Evolutionary conservation across 2,113 vertebrate genomes (phyloP), one percentile per base, ranked within the genome.

Genomic region (Crotalus horridus): DNA sequence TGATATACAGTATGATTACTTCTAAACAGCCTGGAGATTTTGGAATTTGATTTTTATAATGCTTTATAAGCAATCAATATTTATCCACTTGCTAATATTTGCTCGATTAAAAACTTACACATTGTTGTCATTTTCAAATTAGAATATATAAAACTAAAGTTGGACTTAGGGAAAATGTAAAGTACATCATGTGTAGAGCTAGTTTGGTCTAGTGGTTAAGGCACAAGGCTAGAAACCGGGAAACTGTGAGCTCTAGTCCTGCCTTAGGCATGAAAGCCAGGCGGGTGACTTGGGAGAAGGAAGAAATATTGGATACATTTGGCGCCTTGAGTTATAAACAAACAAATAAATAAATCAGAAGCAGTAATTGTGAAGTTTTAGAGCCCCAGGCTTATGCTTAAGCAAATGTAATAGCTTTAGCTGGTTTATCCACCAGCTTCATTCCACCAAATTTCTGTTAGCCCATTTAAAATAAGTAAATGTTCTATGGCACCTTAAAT

Each of bases 1-100:
- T 46, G 58, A 85, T 58, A n/a, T n/a, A n/a, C 64, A n/a, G 8
- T 86, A 86, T 94, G 87, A 91, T 33, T 92, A 94, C 69, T 93
- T 64, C 54, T n/a, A 29, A 81, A 8, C 29, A 17, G 51, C 23
- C 39, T 85, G 26, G 11, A 26, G 46, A 48, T n/a, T 43, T 87
- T 59, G 53, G 11, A 46, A 59, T 58, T 56, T 91, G 24, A 29
- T n/a, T 3, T 85, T 85, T n/a, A 43, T 54, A 23, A 17, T 29
- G 13, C 33, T 24, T 17, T 87, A 33, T 20, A 20, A 61, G 43
- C 24, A 59, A 26, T 13, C 54, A 87, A 43, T 39, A 74, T 74
- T 39, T n/a, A 8, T 24, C 46, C 43, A 51, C 13, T 17, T 29
- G 9, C 43, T 56, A 20, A 59, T 81, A 4, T 53, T 81, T 55